phyloP scores from a whole-genome alignment of 2,888 invertebrate species.

The Fragum sueziense region DNA sequence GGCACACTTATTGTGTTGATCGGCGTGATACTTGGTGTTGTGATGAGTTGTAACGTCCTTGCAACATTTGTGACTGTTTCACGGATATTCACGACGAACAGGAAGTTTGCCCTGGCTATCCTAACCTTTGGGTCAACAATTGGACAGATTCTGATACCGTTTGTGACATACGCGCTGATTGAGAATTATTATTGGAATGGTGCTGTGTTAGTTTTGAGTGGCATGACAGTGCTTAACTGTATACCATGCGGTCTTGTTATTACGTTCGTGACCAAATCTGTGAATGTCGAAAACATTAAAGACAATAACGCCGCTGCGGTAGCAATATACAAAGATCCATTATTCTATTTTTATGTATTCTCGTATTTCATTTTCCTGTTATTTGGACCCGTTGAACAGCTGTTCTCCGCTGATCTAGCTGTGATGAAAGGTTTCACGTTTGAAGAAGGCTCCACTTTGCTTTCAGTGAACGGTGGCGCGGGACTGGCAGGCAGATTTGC shows the following conservation, averaged over 20 bases:
- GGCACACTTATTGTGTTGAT: constrained; percentile 35
- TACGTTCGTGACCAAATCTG: background rate
- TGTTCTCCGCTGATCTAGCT: constrained; percentile 43
- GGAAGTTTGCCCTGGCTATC: constrained; percentile 42
- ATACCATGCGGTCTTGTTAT: constrained; percentile 42
- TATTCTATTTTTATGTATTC: constrained; percentile 1
- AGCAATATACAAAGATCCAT: background rate
- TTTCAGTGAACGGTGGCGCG: constrained; percentile 44
- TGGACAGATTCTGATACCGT: constrained; percentile 42
- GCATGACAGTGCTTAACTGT: too few species aligned
- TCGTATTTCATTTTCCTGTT: constrained; percentile 4
- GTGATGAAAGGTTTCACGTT: constrained; percentile 36
- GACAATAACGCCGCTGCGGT: background rate
- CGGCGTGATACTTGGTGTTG: constrained; percentile 34
- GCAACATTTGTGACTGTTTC: constrained; percentile 26
- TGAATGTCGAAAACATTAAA: background rate
- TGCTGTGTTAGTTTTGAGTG: constrained; percentile 27
- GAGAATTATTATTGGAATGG: constrained; percentile 44
- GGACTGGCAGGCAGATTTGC: constrained; percentile 37
- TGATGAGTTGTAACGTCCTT: constrained; percentile 30
- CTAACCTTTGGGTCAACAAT: constrained; percentile 23
- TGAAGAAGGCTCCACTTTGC: constrained; percentile 27
- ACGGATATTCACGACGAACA: constrained; percentile 36
- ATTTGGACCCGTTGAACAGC: constrained; percentile 43
- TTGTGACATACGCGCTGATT: constrained; percentile 34